These are phyloP conservation scores for Sympetrum striolatum DNA, from an alignment of 2,888 invertebrate species.

Conservation along the genomic window DNA sequence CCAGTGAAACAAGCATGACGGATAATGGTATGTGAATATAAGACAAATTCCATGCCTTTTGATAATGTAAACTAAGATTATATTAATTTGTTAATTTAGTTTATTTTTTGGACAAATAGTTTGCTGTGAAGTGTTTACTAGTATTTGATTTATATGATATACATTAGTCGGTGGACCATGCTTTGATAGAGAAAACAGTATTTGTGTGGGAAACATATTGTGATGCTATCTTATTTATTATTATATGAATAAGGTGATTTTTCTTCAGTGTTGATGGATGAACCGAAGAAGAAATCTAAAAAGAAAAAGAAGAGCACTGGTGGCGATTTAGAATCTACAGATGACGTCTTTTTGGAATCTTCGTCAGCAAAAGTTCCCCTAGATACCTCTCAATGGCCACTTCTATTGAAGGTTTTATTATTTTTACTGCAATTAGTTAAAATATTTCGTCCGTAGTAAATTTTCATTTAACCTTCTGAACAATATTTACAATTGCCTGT, in stretches of 20 bases:
- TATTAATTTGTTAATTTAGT: not conserved
- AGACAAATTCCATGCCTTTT: not conserved
- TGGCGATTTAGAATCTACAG: not conserved
- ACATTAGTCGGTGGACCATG: not conserved
- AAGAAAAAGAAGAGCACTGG: constrained; percentile 1
- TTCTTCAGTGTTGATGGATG: not conserved
- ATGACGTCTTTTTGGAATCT: not conserved
- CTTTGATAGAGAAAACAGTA: not conserved
- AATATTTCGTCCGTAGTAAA: not conserved
- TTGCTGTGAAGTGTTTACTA: not conserved
- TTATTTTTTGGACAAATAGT: not conserved
- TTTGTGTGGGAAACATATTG: not conserved
- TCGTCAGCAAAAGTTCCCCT: constrained; percentile 13
- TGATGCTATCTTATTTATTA: not conserved
- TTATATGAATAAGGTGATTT: not conserved
- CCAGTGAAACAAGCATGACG: not conserved
- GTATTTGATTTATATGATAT: not conserved
- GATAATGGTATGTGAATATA: not conserved
- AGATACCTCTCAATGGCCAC: constrained; percentile 44
- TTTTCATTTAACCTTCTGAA: too few species aligned
- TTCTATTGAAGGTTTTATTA: constrained; percentile 3
- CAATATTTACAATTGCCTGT: too few species aligned
- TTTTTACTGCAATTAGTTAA: not conserved
- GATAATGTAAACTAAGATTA: not conserved
- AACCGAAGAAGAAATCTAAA: not conserved